These are phyloP conservation scores for Pegoplata infirma DNA, from an alignment of 2,888 invertebrate species.

Conservation along the genomic window DNA sequence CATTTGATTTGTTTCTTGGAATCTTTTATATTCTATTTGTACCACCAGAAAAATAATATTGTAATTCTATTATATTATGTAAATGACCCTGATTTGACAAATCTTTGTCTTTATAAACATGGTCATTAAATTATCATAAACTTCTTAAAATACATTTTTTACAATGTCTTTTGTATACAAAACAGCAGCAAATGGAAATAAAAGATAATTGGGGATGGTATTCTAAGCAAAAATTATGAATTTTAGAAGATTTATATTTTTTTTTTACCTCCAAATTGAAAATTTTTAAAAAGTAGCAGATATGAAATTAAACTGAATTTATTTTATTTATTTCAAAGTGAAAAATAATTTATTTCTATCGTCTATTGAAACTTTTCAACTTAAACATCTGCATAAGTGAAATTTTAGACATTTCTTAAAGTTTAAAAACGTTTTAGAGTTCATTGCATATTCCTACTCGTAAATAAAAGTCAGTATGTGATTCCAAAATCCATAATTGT, in stretches of 20 bases:
- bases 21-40: neutral
- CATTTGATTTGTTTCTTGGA: neutral
- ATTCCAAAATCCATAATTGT: too few species aligned
- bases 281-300: too few species aligned
- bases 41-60: neutral
- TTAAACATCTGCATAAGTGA: too few species aligned
- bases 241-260: neutral
- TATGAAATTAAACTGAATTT: too few species aligned
- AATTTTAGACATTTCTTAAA: too few species aligned
- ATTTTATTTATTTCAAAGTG: too few species aligned
- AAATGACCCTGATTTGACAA: conserved; percentile 48
- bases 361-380: too few species aligned
- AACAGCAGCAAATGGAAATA: neutral
- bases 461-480: too few species aligned
- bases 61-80: conserved; percentile 47
- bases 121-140: conserved; percentile 48
- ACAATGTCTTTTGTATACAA: neutral
- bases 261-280: too few species aligned
- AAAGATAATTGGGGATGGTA: neutral
- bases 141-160: conserved; percentile 17
- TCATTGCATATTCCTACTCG: too few species aligned
- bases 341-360: too few species aligned
- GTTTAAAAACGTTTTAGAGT: too few species aligned
- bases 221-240: neutral
- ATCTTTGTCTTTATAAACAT: conserved; percentile 45